These are phyloP conservation scores for Charina bottae DNA, from an alignment of 2,113 vertebrate species.

Conservation along the genomic window DNA sequence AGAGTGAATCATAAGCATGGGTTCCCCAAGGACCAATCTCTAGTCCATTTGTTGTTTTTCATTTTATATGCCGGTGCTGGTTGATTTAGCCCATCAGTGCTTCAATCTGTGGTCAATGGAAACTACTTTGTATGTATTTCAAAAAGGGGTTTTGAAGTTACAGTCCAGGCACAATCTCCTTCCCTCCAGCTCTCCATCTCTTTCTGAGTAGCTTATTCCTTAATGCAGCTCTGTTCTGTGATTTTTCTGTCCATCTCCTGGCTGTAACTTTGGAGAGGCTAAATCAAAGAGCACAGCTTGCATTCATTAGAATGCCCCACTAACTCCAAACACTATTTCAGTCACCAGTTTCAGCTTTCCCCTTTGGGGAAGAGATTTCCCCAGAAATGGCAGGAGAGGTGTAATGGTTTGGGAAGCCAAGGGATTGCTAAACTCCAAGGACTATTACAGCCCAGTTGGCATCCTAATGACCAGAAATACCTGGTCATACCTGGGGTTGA, in stretches of 20 bases:
- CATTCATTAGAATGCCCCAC: not conserved
- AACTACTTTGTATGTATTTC: conserved; percentile 50
- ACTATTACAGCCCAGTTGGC: not conserved
- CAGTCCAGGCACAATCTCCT: not conserved
- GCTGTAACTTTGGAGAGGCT: not conserved
- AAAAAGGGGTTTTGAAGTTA: conserved; percentile 31
- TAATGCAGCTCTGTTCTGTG: not conserved
- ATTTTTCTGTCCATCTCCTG: not conserved
- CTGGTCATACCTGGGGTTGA: not conserved
- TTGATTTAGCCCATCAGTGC: conserved; percentile 52
- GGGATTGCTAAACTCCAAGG: not conserved
- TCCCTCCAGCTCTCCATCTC: not conserved
- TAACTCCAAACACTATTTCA: not conserved
- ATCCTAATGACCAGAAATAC: not conserved
- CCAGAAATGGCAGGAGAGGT: not conserved
- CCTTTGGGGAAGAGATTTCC: not conserved
- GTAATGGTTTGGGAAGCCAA: not conserved
- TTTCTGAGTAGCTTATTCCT: not conserved
- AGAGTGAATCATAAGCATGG: conserved; percentile 34
- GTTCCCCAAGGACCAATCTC: conserved; percentile 58
- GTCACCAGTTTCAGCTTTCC: not conserved
- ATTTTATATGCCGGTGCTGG: conserved; percentile 48
- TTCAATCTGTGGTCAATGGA: conserved; percentile 40
- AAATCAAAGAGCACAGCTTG: not conserved
- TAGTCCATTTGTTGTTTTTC: conserved; percentile 45